Evolutionary conservation across 2,113 vertebrate genomes (phyloP), one percentile per base, ranked within the genome.

Genomic region (Acinonyx jubatus): DNA sequence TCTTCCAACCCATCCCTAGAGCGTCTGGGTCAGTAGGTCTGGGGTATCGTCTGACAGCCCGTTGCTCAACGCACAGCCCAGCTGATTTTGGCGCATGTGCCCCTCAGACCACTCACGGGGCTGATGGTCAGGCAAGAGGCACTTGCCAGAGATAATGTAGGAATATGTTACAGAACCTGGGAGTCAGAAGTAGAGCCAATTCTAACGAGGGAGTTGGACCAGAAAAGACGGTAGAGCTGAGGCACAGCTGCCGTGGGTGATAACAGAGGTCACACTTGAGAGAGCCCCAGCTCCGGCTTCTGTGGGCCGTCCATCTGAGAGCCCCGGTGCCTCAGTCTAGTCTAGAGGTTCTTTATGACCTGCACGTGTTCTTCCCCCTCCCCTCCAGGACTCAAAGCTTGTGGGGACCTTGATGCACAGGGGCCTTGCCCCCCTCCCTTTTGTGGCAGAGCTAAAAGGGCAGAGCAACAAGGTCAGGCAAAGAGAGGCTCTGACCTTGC

Each of bases 221-320:
- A 69, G 73, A 33, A 74, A 66, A 84, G 78, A 74, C 23, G 73
- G 33, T 1, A 82, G 48, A 36, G 15, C 3, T 2, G 0, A 41
- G 29, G 27, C 1, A 3, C 18, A 3, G 11, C 21, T 73, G 5
- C n/a, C 36, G 1, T 4, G 1, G 91, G 18, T 10, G n/a, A 65
- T 25, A n/a, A 23, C 41, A 12, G 19, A 29, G 15, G 25, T 16
- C 9, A 0, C 21, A 4, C 25, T 29, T 36, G 12, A 16, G 19
- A 73, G 1, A 25, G 12, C 3, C 31, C n/a, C 50, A 71, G n/a
- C 41, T 38, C 36, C 0, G 1, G 23, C 1, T 4, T 38, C 23
- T 31, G 27, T 1, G 0, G 7, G 7, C 5, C 10, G 21, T 69
- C 48, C 16, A 15, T 31, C 38, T 9, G 10, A 63, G 31, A 38